Conservation (phyloP, 2,113 vertebrate genomes). For the Oreotrochilus melanogaster region DNA sequence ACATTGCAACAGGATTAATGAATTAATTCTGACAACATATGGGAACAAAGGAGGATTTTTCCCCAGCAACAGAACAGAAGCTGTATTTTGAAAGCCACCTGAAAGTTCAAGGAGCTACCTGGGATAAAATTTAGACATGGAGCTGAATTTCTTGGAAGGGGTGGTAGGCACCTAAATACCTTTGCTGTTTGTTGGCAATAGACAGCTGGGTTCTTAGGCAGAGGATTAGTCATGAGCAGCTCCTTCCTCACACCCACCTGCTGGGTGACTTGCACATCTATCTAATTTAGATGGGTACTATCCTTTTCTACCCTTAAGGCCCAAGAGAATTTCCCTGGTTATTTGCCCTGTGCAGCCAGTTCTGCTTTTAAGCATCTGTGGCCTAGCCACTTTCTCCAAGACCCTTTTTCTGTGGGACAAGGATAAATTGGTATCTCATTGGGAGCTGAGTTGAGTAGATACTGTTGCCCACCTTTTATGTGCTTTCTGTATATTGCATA, state of each 20-base stretch:
- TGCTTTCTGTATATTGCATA: neutral
- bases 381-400: neutral
- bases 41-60: neutral
- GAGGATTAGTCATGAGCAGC: neutral
- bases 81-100: neutral
- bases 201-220: neutral
- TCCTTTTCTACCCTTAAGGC: conserved; percentile 5
- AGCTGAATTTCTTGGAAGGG: neutral
- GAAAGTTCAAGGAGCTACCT: neutral
- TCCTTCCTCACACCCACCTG: conserved; percentile 33
- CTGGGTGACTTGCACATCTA: conserved; percentile 30
- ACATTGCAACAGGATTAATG: neutral
- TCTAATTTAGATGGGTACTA: neutral
- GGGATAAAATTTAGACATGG: neutral
- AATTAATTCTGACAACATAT: neutral
- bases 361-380: neutral
- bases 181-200: conserved; percentile 1
- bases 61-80: neutral
- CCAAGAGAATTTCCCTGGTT: conserved; percentile 16
- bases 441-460: neutral
- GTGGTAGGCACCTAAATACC: neutral
- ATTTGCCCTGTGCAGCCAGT: neutral
- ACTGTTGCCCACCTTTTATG: neutral
- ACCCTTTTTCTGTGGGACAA: neutral
- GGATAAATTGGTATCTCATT: neutral